A percentile compares a stretch with the other conserved stretches of the same genome.
Conservation (phyloP, 2,888 invertebrate species). For the Stenchaetothrips biformis region DNA sequence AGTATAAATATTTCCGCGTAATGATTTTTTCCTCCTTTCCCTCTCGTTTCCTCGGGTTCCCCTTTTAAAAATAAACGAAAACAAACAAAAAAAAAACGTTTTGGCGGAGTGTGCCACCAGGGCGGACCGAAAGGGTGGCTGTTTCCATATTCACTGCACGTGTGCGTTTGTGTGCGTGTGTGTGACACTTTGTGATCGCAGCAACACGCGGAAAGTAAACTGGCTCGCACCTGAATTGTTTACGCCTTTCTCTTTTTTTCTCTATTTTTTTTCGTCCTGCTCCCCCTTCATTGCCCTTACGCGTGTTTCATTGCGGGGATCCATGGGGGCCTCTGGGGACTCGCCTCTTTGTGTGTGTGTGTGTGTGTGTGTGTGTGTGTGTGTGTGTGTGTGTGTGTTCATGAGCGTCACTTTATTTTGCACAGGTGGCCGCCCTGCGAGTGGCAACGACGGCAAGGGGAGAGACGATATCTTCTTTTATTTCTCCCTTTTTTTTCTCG, state of each 20-base stretch:
- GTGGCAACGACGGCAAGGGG: slow-evolving; percentile 38
- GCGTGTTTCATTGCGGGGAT: too few species aligned
- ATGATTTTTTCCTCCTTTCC: not conserved
- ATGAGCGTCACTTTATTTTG: slow-evolving; percentile 1
- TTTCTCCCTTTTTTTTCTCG: too few species aligned
- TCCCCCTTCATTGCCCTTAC: not conserved
- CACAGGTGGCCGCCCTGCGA: slow-evolving; percentile 35
- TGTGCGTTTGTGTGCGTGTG: not conserved
- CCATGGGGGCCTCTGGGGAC: not conserved
- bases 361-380: not conserved
- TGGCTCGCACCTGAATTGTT: not conserved
- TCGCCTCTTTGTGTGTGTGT: too few species aligned
- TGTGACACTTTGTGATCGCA: not conserved
- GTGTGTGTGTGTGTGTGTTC: not conserved
- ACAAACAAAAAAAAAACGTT: not conserved
- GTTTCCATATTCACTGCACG: not conserved
- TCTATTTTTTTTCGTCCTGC: not conserved
- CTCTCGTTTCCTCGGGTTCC: not conserved
- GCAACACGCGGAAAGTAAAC: not conserved
- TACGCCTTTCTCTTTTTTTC: not conserved
- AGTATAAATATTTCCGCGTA: not conserved
- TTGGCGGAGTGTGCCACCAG: not conserved
- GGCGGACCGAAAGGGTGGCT: not conserved
- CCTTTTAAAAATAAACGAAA: not conserved
- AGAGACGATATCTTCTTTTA: too few species aligned